Percentiles rank a stretch among this genome's conserved stretches.
Evolutionary conservation across 2,797 vertebrate genomes (phyloP).

Genomic region (Danio tinwini): DNA sequence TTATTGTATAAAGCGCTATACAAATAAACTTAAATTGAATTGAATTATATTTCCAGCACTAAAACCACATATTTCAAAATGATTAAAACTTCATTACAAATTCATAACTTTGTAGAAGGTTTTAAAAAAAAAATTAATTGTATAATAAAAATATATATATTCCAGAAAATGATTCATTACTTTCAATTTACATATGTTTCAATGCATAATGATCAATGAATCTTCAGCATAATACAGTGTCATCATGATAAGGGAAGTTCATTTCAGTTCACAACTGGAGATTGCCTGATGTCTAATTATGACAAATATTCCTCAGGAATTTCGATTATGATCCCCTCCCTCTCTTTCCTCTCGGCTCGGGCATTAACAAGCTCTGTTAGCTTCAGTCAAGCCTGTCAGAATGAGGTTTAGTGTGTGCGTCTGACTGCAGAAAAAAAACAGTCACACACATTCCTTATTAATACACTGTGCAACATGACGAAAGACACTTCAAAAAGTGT

Average conservation of each 20-base stretch:
- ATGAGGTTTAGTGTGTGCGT: conserved; percentile 26
- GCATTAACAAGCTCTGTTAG: conserved; percentile 38
- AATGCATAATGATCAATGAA: not conserved
- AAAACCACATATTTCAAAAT: too few species aligned
- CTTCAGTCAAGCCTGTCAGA: conserved; percentile 34
- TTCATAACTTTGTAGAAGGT: too few species aligned
- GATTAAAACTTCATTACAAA: too few species aligned
- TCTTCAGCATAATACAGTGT: not conserved
- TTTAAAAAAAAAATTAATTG: too few species aligned
- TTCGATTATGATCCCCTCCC: conserved; percentile 25
- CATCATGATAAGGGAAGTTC: not conserved
- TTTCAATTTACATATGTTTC: too few species aligned
- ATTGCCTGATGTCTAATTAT: conserved; percentile 1
- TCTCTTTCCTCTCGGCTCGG: not conserved
- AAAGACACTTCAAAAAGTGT: conserved; percentile 19
- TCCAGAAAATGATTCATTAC: too few species aligned
- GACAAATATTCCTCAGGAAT: conserved; percentile 24
- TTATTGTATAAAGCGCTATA: too few species aligned
- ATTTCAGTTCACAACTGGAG: not conserved
- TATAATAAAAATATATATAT: too few species aligned
- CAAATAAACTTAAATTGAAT: too few species aligned
- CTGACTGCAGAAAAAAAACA: conserved; percentile 1
- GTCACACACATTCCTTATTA: conserved; percentile 20
- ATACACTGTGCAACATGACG: not conserved
- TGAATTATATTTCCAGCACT: too few species aligned